Evolutionary conservation across 2,797 vertebrate species (phyloP), one percentile per base, ranked within the genome.

Genomic region (Microctenopoma steveboyesi): DNA sequence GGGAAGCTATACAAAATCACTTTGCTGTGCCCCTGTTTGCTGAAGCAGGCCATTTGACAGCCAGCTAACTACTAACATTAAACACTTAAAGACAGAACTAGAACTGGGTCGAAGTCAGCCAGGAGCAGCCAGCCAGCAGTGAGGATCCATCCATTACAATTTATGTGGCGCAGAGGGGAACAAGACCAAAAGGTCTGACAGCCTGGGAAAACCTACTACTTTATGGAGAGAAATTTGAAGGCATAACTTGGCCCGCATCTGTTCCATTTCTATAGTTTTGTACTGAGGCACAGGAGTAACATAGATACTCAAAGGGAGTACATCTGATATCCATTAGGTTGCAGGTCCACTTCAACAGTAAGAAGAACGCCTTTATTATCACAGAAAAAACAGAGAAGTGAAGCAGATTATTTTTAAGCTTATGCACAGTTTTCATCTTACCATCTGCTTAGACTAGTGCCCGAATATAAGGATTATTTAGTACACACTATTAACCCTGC

Each of bases 31-130:
- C 18, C 58, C 64, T 25, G 72, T 87, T 85, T 82, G 78, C 77
- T 71, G 72, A 78, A 69, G 76, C 52, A 47, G 76, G 54, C 58
- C 64, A 5, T 58, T 65, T 83, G 83, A 81, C 86, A 74, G 78
- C 84, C 82, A 81, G 74, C 70, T 73, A 88, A 83, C 64, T 74
- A 62, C 53, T 18, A 75, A 75, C 86, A 88, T 88, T 88, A 89
- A 91, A 87, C 83, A 91, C 86, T 84, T 70, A 37, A 69, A 86
- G 82, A 87, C 79, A 87, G 83, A 89, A 83, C 72, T 78, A 82
- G 89, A 81, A 81, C 87, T 69, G 67, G 69, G 73, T 18, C 43
- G 43, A 47, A 82, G 67, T 63, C 59, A 53, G 50, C 59, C 35
- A 74, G 71, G 72, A 70, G 77, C 63, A 66, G 71, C 52, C 12